Evolutionary conservation across 2,113 vertebrate genomes (phyloP), one percentile per base, ranked within the genome.

Genomic region (Todiramphus chloris): DNA sequence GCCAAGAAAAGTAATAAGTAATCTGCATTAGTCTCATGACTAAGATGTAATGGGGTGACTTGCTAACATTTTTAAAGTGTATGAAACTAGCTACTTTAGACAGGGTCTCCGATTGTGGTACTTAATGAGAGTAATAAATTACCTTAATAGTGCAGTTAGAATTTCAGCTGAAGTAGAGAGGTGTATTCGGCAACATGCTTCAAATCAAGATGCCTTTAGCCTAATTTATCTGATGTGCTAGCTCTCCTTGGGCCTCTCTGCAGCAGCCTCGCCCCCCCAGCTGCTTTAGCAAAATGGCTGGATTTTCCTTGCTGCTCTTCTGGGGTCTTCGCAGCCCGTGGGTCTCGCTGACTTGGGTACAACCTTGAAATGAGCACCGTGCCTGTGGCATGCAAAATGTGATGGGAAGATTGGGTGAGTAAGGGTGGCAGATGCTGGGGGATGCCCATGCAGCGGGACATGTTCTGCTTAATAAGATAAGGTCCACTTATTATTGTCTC

Each of bases 51-150:
- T 89, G 94, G 89, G 92, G 89, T 95, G 93, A 91, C 91, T 92
- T 94, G 90, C 90, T 90, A 97, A 92, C 89, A 48, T 86, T 95
- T 91, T 83, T 69, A 59, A 94, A 96, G 75, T 93, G 31, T 93
- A 91, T 96, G 89, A 96, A 97, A 67, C 79, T 67, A 60, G 77
- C 48, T 81, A 27, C 90, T 95, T 80, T 50, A 82, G 95, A 94
- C 96, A 93, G 83, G 87, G 93, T 92, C 93, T 94, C 79, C 0
- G 2, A 83, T 90, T 93, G 93, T 67, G 76, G 84, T 81, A 37
- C 82, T 96, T 95, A 94, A 95, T 96, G 94, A 97, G 75, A 16
- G n/a, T 69, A 97, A 97, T 96, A 96, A 94, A 95, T 94, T 94
- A 91, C 62, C 62, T 91, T 90, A 86, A 93, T 68, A 79, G 96